phyloP scores from a whole-genome alignment of 1,140 invertebrate genomes.

The Pachypsylla venusta region DNA sequence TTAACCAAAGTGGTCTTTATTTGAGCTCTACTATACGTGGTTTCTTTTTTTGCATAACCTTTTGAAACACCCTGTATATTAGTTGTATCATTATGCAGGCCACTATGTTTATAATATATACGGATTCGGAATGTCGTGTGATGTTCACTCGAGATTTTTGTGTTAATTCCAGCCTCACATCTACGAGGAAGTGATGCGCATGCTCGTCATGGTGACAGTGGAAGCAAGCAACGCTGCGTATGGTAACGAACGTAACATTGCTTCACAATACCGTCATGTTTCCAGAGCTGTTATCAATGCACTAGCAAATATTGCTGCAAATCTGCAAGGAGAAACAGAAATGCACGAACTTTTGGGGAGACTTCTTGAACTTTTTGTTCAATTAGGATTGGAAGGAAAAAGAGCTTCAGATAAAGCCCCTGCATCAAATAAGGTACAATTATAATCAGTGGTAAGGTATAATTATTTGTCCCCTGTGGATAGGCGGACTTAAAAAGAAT shows the following conservation, averaged over 20 bases:
- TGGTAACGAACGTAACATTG: slow-evolving; percentile 44
- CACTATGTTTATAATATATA: no score
- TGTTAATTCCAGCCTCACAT: slow-evolving; percentile 40
- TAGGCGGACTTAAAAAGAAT: no score
- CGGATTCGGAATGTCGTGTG: no score
- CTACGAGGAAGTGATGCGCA: slow-evolving; percentile 92
- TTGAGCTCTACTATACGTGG: no score
- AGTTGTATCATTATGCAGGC: not conserved
- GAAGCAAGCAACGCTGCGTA: slow-evolving; percentile 86
- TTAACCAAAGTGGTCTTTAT: no score
- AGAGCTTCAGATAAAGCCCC: slow-evolving; percentile 76
- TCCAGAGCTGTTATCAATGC: slow-evolving; percentile 89
- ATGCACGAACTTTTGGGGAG: slow-evolving; percentile 75
- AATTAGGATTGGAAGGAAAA: slow-evolving; percentile 91
- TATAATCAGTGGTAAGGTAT: no score
- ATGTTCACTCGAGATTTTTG: not conserved
- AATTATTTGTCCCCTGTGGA: no score
- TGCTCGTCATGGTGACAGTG: slow-evolving; percentile 90
- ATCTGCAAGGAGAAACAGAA: slow-evolving; percentile 73
- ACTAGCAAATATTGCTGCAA: slow-evolving; percentile 83
- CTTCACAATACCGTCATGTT: slow-evolving; percentile 51
- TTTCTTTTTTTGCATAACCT: no score
- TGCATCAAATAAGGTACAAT: slow-evolving; percentile 41
- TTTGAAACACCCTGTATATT: no score
- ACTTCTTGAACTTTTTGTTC: slow-evolving; percentile 90